These are phyloP conservation scores for Sebastes aleutianus DNA, from an alignment of 2,797 vertebrate genomes.

Conservation along the genomic window DNA sequence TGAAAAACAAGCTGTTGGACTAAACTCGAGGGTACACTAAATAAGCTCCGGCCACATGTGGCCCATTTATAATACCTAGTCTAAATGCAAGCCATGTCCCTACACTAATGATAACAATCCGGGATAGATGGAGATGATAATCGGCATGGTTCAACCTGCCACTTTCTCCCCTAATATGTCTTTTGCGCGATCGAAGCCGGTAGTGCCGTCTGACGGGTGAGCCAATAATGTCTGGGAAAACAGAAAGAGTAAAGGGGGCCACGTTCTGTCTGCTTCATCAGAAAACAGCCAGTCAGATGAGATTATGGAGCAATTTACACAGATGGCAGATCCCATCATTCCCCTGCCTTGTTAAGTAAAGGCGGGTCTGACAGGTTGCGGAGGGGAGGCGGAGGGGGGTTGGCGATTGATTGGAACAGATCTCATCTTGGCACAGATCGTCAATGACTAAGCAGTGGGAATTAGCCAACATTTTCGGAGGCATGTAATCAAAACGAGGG, in stretches of 20 bases:
- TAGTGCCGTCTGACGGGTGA: slow-evolving; percentile 61
- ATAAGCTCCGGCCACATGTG: slow-evolving; percentile 23
- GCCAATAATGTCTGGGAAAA: slow-evolving; percentile 56
- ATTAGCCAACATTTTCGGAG: slow-evolving; percentile 50
- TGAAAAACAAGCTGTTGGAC: slow-evolving; percentile 19
- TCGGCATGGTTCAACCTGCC: slow-evolving; percentile 44
- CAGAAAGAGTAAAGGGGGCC: slow-evolving; percentile 5
- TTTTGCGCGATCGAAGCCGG: slow-evolving; percentile 42
- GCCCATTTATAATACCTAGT: slow-evolving; percentile 22
- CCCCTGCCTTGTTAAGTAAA: slow-evolving; percentile 61
- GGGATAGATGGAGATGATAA: slow-evolving; percentile 51
- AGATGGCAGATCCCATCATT: slow-evolving; percentile 69
- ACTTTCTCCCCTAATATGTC: slow-evolving; percentile 48
- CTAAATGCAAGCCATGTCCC: slow-evolving; percentile 30
- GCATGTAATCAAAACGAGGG: slow-evolving; percentile 32
- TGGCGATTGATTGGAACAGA: slow-evolving; percentile 46
- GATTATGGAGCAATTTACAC: slow-evolving; percentile 71
- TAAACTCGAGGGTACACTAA: neutral
- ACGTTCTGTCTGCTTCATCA: slow-evolving; percentile 35
- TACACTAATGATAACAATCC: slow-evolving; percentile 48
- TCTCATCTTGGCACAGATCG: slow-evolving; percentile 56
- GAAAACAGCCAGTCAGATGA: slow-evolving; percentile 59
- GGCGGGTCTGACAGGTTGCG: slow-evolving; percentile 52
- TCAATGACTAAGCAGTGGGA: slow-evolving; percentile 58
- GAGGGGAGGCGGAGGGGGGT: neutral